Evolutionary conservation across 1,140 invertebrate species (phyloP).

Genomic region (Cataglyphis hispanica): DNA sequence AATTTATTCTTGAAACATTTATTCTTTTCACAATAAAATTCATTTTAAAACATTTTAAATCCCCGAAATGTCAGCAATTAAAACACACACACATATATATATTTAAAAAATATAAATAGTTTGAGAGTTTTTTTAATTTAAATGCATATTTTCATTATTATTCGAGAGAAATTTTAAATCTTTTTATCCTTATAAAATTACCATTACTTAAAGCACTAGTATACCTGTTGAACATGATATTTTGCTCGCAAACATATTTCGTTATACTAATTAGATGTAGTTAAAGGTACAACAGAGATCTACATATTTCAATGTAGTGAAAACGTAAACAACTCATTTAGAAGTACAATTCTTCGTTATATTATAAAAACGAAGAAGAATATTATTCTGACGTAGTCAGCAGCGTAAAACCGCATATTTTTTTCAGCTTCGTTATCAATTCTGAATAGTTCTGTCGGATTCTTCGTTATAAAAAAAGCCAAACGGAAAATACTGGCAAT

Average conservation of each 20-base stretch:
- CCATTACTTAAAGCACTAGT: background rate
- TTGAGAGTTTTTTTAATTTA: background rate
- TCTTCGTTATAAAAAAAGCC: background rate
- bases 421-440: slow-evolving; percentile 18
- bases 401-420: slow-evolving; percentile 4
- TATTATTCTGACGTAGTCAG: slow-evolving; percentile 20
- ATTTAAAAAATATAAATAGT: background rate
- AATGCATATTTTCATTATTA: background rate
- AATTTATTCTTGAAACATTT: too few species aligned
- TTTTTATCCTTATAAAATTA: background rate
- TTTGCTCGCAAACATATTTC: slow-evolving; percentile 36
- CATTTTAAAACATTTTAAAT: too few species aligned
- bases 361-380: background rate
- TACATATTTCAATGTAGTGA: slow-evolving; percentile 7
- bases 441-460: background rate
- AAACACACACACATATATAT: too few species aligned
- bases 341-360: slow-evolving; percentile 11
- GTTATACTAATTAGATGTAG: slow-evolving; percentile 36
- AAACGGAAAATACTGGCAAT: background rate
- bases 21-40: too few species aligned
- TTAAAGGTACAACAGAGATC: slow-evolving; percentile 1
- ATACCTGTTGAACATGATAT: slow-evolving; percentile 37
- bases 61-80: too few species aligned
- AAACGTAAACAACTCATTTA: slow-evolving; percentile 30
- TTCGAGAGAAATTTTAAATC: background rate